Conservation (phyloP, 2,888 invertebrate genomes). For the Melieria omissa region DNA sequence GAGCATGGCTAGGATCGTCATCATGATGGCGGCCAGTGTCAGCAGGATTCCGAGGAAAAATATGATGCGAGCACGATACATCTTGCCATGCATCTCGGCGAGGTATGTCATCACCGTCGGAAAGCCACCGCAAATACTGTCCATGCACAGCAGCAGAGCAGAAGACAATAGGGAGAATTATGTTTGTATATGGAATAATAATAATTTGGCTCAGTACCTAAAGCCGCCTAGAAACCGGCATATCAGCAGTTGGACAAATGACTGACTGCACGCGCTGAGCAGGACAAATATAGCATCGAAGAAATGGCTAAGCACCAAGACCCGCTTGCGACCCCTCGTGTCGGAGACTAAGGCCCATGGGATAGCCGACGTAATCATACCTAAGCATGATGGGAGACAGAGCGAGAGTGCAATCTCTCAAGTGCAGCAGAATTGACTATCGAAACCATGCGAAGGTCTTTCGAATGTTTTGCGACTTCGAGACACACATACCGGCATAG, state of each 20-base stretch:
- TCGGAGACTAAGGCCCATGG: slow-evolving; percentile 83
- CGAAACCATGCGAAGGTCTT: no score
- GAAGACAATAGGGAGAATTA: background rate
- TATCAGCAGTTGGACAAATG: slow-evolving; percentile 73
- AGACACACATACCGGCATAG: slow-evolving; percentile 75
- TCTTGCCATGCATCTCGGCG: slow-evolving; percentile 77
- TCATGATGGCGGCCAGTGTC: slow-evolving; percentile 73
- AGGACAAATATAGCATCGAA: slow-evolving; percentile 73
- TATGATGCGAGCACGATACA: slow-evolving; percentile 74
- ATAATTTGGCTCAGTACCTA: slow-evolving; percentile 71
- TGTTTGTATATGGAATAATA: background rate
- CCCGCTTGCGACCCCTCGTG: slow-evolving; percentile 74
- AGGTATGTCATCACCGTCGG: slow-evolving; percentile 78
- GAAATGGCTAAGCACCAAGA: slow-evolving; percentile 75
- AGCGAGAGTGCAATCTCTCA: no score
- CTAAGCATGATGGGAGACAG: slow-evolving; percentile 64
- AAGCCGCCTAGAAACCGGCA: slow-evolving; percentile 80
- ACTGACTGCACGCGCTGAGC: slow-evolving; percentile 73
- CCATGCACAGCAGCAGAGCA: background rate
- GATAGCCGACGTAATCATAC: slow-evolving; percentile 80
- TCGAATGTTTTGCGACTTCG: no score
- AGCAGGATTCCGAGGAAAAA: slow-evolving; percentile 76
- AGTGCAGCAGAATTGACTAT: no score
- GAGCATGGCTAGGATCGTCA: slow-evolving; percentile 78
- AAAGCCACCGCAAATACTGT: slow-evolving; percentile 77